Evolutionary conservation across 2,797 vertebrate species (phyloP).

Genomic region (Anabacerthia variegaticeps): DNA sequence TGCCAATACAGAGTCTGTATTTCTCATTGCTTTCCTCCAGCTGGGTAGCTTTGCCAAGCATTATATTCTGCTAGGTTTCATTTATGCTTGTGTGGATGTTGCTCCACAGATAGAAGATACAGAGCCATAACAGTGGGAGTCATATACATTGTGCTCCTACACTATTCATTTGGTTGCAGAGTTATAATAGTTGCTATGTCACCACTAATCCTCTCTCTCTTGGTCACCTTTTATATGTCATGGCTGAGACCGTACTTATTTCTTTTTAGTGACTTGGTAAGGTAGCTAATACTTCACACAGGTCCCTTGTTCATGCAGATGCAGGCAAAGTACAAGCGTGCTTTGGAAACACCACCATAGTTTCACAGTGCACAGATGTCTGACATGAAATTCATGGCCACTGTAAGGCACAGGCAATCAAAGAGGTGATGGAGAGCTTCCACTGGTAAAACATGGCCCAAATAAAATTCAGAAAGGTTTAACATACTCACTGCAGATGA

Average conservation of each 20-base stretch:
- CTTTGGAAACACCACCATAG: background rate
- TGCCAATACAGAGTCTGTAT: background rate
- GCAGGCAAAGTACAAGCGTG: background rate
- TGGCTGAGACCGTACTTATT: background rate
- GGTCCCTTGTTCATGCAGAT: background rate
- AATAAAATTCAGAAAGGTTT: conserved; percentile 22
- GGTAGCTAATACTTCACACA: background rate
- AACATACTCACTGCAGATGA: conserved; percentile 2
- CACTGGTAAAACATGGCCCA: background rate
- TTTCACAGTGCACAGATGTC: background rate
- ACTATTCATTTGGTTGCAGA: background rate
- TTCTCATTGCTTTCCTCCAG: background rate
- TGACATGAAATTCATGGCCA: background rate
- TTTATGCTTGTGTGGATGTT: background rate
- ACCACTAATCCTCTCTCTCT: background rate
- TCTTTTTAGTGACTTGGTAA: background rate
- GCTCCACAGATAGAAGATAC: background rate
- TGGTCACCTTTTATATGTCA: background rate
- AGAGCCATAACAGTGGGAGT: background rate
- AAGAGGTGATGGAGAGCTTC: background rate
- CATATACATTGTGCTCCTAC: background rate
- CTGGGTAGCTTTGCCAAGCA: background rate
- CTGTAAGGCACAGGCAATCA: background rate
- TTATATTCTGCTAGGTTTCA: background rate
- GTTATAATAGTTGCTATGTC: background rate